A percentile compares a stretch with the other conserved stretches of the same genome.
Evolutionary conservation across 2,113 vertebrate species (phyloP).

Genomic region (Hystrix cristata): DNA sequence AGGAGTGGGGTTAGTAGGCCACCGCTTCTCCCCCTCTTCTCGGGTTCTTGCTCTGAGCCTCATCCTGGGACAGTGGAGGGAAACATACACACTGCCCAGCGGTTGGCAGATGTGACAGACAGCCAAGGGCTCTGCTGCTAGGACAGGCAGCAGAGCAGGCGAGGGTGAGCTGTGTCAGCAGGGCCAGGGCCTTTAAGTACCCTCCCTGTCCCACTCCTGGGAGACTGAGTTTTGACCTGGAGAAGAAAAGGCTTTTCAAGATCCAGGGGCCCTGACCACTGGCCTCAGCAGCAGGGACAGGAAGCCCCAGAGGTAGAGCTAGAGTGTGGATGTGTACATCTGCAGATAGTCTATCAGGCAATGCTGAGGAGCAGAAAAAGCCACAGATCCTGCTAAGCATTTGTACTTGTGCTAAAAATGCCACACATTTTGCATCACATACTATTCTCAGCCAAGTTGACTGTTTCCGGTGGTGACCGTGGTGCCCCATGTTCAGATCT

Average conservation of each 20-base stretch:
- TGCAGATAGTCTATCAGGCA: background rate
- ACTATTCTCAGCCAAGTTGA: background rate
- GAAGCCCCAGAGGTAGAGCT: background rate
- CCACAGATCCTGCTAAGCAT: background rate
- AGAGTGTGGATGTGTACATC: background rate
- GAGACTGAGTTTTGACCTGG: background rate
- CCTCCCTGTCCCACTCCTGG: background rate
- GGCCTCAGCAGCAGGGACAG: background rate
- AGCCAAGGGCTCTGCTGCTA: background rate
- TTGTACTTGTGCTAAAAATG: fast-evolving
- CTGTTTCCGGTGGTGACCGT: background rate
- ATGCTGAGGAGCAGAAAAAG: background rate
- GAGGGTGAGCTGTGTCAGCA: background rate
- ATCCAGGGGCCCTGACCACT: background rate
- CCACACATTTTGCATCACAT: fast-evolving
- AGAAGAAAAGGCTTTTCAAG: background rate
- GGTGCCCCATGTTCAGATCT: background rate
- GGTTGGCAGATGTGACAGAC: background rate
- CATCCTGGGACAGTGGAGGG: background rate
- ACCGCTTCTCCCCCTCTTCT: too few relatives aligned
- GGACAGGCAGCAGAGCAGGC: background rate
- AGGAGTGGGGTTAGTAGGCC: too few relatives aligned
- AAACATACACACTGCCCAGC: background rate
- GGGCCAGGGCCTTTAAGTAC: background rate
- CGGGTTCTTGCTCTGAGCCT: background rate